Base-by-base conservation (phyloP, 2,113 vertebrate species). In the Eulemur macaco region DNA sequence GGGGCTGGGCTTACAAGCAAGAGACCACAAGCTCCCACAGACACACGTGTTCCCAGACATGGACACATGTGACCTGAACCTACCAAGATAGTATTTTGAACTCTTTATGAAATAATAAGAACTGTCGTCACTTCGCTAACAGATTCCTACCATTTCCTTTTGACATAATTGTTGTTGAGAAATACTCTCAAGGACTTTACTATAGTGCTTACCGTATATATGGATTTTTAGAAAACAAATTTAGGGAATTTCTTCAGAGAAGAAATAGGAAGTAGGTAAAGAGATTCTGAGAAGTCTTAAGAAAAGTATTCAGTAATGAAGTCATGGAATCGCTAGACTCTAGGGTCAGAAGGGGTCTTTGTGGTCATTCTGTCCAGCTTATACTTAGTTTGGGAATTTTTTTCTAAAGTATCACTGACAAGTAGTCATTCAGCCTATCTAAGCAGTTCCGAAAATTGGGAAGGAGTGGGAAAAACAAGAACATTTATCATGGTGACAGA, bases 81-180 rank as follows among this genome's bases (percentile, higher is more conserved):
- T 69, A 37, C 60, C 34, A 18, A 2, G 4, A 17, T 5, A 39
- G 34, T 39, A 50, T 66, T 85, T 64, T 82, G 45, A 87, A 60
- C 42, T 52, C 68, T 80, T 64, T 63, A 47, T 68, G 85, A 92
- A 73, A 87, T 50, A n/a, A 56, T 39, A 13, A 84, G 66, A 52
- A 54, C 47, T 69, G 47, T 86, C 45, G 47, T 77, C 39, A 63
- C 76, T 50, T 89, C 14, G 21, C 17, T 82, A 15, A 29, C 42
- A 77, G n/a, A 69, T 82, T 63, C 82, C 45, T 50, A 6, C 73
- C 68, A 25, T 77, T 93, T 93, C 88, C 42, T 86, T 77, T 76
- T 86, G 52, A 93, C 37, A 68, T 77, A 76, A 71, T 94, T 89
- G 86, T 47, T 94, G 10, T 69, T 74, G 54, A 95, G 86, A 86